These are phyloP conservation scores for Gallinago jamesoni DNA, from an alignment of 2,113 vertebrate species.

Conservation along the genomic window DNA sequence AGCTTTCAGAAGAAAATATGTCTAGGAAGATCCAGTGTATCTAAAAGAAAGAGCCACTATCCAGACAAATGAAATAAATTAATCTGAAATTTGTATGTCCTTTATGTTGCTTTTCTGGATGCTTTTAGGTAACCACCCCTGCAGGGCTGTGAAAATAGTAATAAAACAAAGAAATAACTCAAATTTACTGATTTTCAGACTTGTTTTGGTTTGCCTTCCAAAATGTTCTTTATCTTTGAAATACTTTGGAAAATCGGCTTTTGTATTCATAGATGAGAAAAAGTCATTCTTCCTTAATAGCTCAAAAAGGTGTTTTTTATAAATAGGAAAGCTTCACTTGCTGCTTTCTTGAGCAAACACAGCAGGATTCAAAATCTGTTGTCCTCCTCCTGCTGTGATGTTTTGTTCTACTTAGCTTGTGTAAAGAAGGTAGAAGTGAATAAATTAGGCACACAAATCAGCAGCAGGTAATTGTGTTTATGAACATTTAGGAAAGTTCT, in stretches of 20 bases:
- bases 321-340: conserved; percentile 60
- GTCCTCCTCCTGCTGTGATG: conserved; percentile 69
- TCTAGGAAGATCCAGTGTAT: background rate
- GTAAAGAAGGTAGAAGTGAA: conserved; percentile 50
- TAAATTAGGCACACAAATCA: conserved; percentile 61
- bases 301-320: conserved; percentile 56
- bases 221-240: conserved; percentile 40
- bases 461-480: background rate
- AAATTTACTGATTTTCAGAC: background rate
- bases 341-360: conserved; percentile 62
- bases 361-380: conserved; percentile 71
- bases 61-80: background rate
- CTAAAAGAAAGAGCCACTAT: background rate
- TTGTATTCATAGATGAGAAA: conserved; percentile 31
- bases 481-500: background rate
- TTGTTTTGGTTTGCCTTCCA: background rate
- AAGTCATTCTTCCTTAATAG: conserved; percentile 51
- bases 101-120: background rate
- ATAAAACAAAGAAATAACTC: background rate
- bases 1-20: background rate
- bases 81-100: background rate
- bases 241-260: conserved; percentile 31
- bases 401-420: conserved; percentile 64
- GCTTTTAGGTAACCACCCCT: background rate
- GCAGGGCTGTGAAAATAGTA: background rate